A percentile compares a stretch with the other conserved stretches of the same genome.
Evolutionary conservation across 2,113 vertebrate species (phyloP).

Genomic region (Danionella cerebrum): DNA sequence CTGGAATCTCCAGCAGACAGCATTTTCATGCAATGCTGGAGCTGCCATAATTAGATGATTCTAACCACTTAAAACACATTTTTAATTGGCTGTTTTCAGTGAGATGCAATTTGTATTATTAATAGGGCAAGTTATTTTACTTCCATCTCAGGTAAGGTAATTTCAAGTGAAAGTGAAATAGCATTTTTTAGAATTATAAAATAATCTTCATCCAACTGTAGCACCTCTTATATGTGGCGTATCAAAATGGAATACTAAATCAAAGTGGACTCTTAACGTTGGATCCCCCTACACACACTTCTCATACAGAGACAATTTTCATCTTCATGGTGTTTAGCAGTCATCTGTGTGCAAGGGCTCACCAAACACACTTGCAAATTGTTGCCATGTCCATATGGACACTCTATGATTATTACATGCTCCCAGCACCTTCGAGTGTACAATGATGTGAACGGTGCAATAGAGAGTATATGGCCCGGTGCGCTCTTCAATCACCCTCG

Average conservation of each 20-base stretch:
- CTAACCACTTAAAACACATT: no score
- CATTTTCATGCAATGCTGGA: no score
- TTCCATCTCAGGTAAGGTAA: no score
- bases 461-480: neutral
- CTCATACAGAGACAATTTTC: neutral
- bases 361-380: conserved; percentile 15
- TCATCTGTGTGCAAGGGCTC: neutral
- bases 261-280: no score
- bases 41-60: no score
- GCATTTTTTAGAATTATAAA: neutral
- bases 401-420: neutral
- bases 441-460: neutral
- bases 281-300: neutral
- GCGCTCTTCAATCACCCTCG: neutral
- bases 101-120: no score
- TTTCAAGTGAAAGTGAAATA: neutral
- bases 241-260: neutral
- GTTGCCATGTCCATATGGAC: conserved; percentile 43
- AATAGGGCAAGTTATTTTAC: no score
- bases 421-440: neutral
- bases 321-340: neutral
- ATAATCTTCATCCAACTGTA: neutral
- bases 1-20: no score
- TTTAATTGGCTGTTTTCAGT: no score
- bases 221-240: no score